Base-by-base conservation (phyloP, 2,888 invertebrate species). In the Drosophila neutralis region DNA sequence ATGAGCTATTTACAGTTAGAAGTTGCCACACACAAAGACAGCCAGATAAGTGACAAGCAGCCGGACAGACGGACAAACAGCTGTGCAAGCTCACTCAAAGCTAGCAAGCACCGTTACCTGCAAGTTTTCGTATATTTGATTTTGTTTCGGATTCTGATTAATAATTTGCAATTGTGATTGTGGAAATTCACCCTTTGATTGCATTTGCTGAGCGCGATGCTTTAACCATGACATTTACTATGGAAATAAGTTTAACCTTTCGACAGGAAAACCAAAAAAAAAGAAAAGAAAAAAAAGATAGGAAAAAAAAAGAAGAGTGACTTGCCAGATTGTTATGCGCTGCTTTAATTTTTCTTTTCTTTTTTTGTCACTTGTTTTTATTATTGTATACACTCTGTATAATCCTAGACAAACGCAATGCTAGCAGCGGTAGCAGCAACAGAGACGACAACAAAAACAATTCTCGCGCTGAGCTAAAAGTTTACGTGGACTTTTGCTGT, bases 401-500 rank as follows among this genome's bases (percentile, higher is more conserved):
- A 77, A 80, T 72, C 60, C 51, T 54, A 65, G 64, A 58, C 66
- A 62, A 65, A 38, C 65, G 57, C 64, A 75, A 66, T 62, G 36
- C 31, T 48, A 68, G 40, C 58, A 45, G 48, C 31, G 57, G 48
- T 45, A 57, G 38, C 51, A 56, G 29, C 35, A 36, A 29, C 42
- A 54, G 24, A 31, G 35, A 57, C 40, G 15, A 57, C 24, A 70
- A 57, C 57, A 73, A 79, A 70, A 88, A 80, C 59, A 79, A 78
- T 60, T 80, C 66, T 54, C 63, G 57, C 73, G 56, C 49, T 69
- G 40, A 73, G 82, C 82, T 83, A 88, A 91, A 91, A 88, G 91
- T 91, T 92, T 91, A 91, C 91, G 91, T 91, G 91, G 91, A 91
- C 85, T 83, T 85, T 85, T 86, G 75, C 80, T 73, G 53, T 64